These are phyloP conservation scores for Drosophila leonis DNA, from an alignment of 2,888 invertebrate genomes.

Conservation along the genomic window DNA sequence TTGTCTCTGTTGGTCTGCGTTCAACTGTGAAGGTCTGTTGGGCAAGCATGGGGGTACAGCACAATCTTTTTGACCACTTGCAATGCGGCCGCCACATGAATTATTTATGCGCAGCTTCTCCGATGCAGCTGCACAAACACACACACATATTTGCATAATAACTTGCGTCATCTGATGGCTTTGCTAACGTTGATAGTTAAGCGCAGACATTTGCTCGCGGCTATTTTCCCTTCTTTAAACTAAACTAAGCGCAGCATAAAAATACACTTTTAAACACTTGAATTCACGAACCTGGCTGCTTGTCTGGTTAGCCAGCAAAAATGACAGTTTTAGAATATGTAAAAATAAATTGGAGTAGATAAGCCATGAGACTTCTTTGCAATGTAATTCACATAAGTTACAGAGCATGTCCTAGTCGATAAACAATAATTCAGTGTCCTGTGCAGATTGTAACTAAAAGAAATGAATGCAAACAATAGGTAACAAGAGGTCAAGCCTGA, in stretches of 20 bases:
- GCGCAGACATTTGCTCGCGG: constrained; percentile 20
- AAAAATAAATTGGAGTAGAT: background rate
- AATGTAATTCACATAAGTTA: background rate
- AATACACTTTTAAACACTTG: constrained; percentile 1
- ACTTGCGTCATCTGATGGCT: constrained; percentile 36
- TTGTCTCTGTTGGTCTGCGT: constrained; percentile 16
- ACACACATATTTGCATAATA: constrained; percentile 43
- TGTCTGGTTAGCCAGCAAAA: background rate
- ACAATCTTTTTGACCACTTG: constrained; percentile 40
- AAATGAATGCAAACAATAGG: constrained; percentile 17
- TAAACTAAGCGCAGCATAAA: background rate
- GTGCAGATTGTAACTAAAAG: background rate
- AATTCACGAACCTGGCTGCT: background rate
- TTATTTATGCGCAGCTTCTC: constrained; percentile 45
- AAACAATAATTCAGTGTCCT: background rate
- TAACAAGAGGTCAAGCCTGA: constrained; percentile 3
- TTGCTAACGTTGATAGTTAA: constrained; percentile 16
- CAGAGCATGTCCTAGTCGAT: constrained; percentile 2
- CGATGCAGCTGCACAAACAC: constrained; percentile 41
- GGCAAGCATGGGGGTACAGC: constrained; percentile 27
- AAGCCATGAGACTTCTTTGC: background rate
- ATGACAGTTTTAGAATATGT: background rate
- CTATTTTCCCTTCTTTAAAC: constrained; percentile 4
- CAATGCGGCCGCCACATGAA: constrained; percentile 45
- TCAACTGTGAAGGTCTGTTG: constrained; percentile 33